Evolutionary conservation across 2,113 vertebrate species (phyloP), one percentile per base, ranked within the genome.

Genomic region (Leuciscus idus): DNA sequence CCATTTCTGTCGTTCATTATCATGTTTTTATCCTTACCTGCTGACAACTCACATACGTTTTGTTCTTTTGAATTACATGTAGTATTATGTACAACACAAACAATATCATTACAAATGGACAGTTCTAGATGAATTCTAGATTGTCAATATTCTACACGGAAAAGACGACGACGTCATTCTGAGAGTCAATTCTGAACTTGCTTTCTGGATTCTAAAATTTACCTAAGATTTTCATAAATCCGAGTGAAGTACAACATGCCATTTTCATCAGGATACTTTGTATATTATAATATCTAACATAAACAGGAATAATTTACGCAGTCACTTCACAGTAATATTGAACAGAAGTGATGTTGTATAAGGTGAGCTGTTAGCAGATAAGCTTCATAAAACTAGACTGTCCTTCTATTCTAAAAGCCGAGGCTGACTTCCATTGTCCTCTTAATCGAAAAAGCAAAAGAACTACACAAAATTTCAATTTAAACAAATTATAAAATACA

Each of bases 311-410:
- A 33, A 28, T 3, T 15, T 13, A 70, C 48, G 21, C 70, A 12
- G 4, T 78, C 33, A 19, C 39, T 57, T 52, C 46, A 46, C 8
- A 78, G 73, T 76, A 26, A 55, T 33, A 23, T 57, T 36, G 28
- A 73, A 33, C 15, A n/a, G 50, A 48, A 73, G 4, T 33, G 75
- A 61, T 48, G 43, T 33, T 70, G 30, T 61, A 15, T 30, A 30
- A 5, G 33, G 52, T 30, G 77, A 86, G 84, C 66, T 62, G 68
- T 62, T 73, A 80, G 84, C 84, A 78, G 61, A 72, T 57, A 68
- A 64, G 23, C 66, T 43, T 57, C 26, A 7, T 61, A 48, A 62
- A 81, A 81, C 26, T 72, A 28, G 64, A 70, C 28, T n/a, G 23
- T 72, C 66, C 55, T 30, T 73, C 73, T 52, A 13, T 59, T 83